These are phyloP conservation scores for Eriocheir sinensis DNA, from an alignment of 1,140 invertebrate genomes.

Conservation along the genomic window DNA sequence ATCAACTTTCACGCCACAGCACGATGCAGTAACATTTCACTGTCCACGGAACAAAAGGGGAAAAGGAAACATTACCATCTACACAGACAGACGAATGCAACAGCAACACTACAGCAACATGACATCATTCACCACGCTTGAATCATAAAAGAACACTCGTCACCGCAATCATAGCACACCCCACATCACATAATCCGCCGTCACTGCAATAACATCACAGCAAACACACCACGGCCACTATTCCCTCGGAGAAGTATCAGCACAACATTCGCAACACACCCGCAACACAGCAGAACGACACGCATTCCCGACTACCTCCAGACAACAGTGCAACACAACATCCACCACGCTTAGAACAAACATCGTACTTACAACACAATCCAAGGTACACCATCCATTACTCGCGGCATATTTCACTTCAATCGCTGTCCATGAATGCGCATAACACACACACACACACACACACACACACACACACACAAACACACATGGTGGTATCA, in stretches of 20 bases:
- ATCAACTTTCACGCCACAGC: neutral
- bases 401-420: too few species aligned
- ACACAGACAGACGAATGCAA: neutral
- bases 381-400: neutral
- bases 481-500: neutral
- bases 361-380: neutral
- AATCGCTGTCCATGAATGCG: constrained; percentile 18
- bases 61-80: neutral
- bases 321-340: too few species aligned
- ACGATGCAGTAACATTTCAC: neutral
- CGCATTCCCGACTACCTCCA: too few species aligned
- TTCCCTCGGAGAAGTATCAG: too few species aligned
- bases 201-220: too few species aligned
- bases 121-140: neutral
- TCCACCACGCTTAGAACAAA: neutral
- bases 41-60: neutral
- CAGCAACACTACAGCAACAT: neutral
- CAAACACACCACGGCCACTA: too few species aligned
- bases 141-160: too few species aligned
- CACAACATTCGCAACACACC: too few species aligned
- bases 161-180: too few species aligned
- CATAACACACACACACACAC: neutral
- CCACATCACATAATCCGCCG: too few species aligned
- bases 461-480: neutral
- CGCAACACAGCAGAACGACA: too few species aligned